phyloP scores from a whole-genome alignment of 2,797 vertebrate species.

The Pangasius macronema region DNA sequence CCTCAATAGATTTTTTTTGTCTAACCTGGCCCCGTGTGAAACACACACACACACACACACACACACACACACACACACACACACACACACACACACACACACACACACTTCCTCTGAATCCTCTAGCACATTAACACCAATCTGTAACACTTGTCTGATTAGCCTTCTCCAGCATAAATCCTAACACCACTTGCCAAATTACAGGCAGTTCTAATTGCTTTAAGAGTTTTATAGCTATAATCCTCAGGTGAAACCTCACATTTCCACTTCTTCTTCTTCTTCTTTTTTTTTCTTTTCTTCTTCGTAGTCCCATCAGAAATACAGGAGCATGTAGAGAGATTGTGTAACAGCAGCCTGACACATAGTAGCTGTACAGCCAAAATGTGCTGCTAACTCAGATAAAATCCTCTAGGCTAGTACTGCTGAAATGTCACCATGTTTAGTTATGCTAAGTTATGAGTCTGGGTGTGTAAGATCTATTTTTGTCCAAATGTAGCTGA shows the following conservation, averaged over 20 bases:
- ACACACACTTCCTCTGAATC: not conserved
- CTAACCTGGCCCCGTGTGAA: too few species aligned
- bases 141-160: slow-evolving; percentile 24
- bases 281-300: not conserved
- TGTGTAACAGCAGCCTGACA: not conserved
- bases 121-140: slow-evolving; percentile 15
- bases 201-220: not conserved
- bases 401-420: not conserved
- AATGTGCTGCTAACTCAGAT: not conserved
- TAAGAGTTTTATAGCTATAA: not conserved
- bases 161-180: not conserved
- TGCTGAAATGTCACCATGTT: slow-evolving; percentile 4
- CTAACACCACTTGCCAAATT: not conserved
- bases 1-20: too few species aligned
- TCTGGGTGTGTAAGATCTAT: not conserved
- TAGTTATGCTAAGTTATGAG: not conserved
- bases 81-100: not conserved
- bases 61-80: not conserved
- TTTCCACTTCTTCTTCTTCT: not conserved
- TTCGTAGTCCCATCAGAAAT: not conserved
- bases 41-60: not conserved
- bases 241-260: not conserved
- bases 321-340: not conserved
- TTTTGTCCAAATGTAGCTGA: not conserved
- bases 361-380: not conserved